Evolutionary conservation across 1,140 invertebrate genomes (phyloP).

Genomic region (Aphelinus certus): DNA sequence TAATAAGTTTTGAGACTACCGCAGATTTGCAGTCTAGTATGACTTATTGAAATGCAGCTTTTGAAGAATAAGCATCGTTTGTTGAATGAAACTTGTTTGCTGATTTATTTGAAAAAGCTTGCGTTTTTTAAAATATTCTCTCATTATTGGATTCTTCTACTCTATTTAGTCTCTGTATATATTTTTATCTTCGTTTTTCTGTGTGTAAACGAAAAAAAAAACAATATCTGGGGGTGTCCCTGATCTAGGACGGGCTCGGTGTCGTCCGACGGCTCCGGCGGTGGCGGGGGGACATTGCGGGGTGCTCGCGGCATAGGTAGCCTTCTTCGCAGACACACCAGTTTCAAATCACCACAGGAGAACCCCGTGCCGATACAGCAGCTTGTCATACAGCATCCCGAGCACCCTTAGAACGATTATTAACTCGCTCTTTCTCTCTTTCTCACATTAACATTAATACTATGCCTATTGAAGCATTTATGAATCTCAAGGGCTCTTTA

Average conservation of each 20-base stretch:
- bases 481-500: constrained; percentile 3
- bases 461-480: background rate
- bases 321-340: constrained; percentile 65
- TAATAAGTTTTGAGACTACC: too few species aligned
- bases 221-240: constrained; percentile 62
- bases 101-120: too few species aligned
- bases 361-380: constrained; percentile 62
- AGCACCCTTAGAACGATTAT: constrained; percentile 58
- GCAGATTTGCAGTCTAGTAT: too few species aligned
- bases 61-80: too few species aligned
- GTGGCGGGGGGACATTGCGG: constrained; percentile 64
- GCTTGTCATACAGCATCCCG: constrained; percentile 66
- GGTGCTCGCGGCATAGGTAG: constrained; percentile 65
- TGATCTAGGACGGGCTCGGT: constrained; percentile 66
- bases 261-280: constrained; percentile 65
- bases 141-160: background rate
- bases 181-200: constrained; percentile 50
- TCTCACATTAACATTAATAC: constrained; percentile 1
- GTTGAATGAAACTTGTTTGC: too few species aligned
- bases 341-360: constrained; percentile 67
- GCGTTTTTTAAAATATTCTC: too few species aligned
- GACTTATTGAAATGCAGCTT: too few species aligned
- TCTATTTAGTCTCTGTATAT: constrained; percentile 2
- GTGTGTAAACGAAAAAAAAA: constrained; percentile 52
- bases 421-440: constrained; percentile 6